Evolutionary conservation across 2,113 vertebrate genomes (phyloP).

Genomic region (Drymodes brunneopygia): DNA sequence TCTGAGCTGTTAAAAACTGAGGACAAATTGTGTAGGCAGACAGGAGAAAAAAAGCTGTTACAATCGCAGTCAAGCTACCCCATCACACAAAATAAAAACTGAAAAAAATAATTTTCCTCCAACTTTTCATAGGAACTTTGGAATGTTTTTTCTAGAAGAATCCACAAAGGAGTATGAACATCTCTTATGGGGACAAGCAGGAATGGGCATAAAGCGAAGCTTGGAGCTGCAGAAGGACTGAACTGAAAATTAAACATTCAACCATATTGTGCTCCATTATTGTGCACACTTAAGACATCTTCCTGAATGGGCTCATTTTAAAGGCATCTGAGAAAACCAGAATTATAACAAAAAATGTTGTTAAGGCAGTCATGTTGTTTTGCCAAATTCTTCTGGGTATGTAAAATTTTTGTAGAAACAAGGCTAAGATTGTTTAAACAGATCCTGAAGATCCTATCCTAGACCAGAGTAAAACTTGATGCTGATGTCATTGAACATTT

Average conservation of each 20-base stretch:
- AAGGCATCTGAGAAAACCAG: neutral
- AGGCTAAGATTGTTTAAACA: neutral
- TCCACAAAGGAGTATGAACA: neutral
- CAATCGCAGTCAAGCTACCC: neutral
- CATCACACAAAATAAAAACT: neutral
- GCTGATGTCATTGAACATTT: neutral
- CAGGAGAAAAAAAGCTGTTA: neutral
- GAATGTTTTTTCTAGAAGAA: neutral
- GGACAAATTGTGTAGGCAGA: neutral
- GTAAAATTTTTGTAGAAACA: neutral
- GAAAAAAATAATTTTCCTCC: neutral
- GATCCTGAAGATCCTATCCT: neutral
- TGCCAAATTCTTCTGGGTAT: neutral
- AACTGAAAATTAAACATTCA: neutral
- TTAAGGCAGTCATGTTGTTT: neutral
- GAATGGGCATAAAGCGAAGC: neutral
- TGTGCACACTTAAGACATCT: neutral
- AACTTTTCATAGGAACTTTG: neutral
- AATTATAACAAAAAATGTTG: neutral
- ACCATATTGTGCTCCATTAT: neutral
- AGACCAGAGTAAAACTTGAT: neutral
- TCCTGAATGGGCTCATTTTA: neutral
- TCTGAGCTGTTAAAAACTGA: neutral
- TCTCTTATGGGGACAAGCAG: neutral
- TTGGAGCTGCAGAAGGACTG: neutral